Percentiles rank a stretch among this genome's conserved stretches.
Conservation (phyloP, 2,888 invertebrate genomes). For the Drosophila siamana region DNA sequence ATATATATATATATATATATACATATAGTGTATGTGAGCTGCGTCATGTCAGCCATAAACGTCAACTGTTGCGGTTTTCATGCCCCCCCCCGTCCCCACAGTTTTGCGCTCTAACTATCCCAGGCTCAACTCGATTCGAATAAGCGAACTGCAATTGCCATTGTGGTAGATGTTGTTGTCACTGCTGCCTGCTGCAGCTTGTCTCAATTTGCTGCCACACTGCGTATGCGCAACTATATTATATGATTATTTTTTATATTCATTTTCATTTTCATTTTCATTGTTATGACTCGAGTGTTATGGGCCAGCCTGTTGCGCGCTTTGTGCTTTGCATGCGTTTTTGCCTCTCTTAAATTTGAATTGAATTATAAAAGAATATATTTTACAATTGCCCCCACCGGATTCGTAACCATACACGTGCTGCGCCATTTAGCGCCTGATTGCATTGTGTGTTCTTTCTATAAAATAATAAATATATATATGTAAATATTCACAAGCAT, state of each 20-base stretch:
- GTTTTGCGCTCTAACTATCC: conserved; percentile 5
- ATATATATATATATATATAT: conserved; percentile 7
- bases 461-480: neutral
- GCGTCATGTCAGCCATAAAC: conserved; percentile 69
- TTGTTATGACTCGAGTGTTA: conserved; percentile 67
- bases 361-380: conserved; percentile 65
- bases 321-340: conserved; percentile 17
- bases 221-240: conserved; percentile 72
- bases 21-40: conserved; percentile 5
- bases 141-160: neutral
- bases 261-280: conserved; percentile 63
- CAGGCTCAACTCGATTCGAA: conserved; percentile 44
- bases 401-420: conserved; percentile 23
- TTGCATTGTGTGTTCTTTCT: neutral
- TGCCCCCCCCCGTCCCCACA: neutral
- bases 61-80: conserved; percentile 67
- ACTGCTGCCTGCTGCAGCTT: conserved; percentile 31
- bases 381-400: conserved; percentile 40
- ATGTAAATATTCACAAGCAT: too few relatives aligned
- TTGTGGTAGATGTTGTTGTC: neutral
- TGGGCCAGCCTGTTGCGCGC: conserved; percentile 67
- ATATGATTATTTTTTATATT: conserved; percentile 74
- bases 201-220: conserved; percentile 64
- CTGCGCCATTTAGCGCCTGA: conserved; percentile 4
- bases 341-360: conserved; percentile 48